Percentiles rank a stretch among this genome's conserved stretches.
Conservation (phyloP, 2,113 vertebrate genomes). For the Pogona vitticeps region DNA sequence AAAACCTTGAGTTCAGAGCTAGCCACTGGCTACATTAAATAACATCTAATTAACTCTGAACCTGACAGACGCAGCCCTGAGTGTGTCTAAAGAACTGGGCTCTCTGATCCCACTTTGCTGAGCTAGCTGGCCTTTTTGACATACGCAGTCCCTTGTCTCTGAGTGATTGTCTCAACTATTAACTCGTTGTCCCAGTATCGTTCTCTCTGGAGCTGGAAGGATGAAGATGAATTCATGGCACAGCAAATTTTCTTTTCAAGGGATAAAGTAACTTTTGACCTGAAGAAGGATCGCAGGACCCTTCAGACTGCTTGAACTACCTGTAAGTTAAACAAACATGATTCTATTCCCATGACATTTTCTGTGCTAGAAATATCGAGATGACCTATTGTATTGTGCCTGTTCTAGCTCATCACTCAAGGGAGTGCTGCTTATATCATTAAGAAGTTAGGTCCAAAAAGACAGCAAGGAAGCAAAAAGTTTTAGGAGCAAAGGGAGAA, state of each 20-base stretch:
- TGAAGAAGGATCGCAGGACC: not conserved
- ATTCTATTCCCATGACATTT: not conserved
- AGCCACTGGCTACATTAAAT: constrained; percentile 5
- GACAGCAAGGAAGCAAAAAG: not conserved
- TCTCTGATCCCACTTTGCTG: not conserved
- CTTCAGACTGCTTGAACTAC: constrained; percentile 17
- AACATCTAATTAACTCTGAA: constrained; percentile 22
- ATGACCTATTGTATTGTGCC: fast-evolving
- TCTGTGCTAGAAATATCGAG: not conserved
- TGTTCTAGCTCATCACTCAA: not conserved
- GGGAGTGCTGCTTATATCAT: not conserved
- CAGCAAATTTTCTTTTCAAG: constrained; percentile 9
- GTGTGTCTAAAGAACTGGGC: not conserved
- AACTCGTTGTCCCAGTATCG: constrained; percentile 13
- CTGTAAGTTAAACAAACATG: not conserved
- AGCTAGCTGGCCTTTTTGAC: not conserved
- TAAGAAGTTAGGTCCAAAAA: not conserved
- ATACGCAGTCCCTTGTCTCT: not conserved
- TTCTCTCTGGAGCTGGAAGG: not conserved
- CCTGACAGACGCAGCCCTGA: not conserved
- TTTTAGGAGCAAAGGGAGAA: not conserved
- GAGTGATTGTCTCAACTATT: constrained; percentile 27
- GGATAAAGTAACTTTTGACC: not conserved
- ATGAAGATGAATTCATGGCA: constrained; percentile 5
- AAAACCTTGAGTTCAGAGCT: not conserved